Evolutionary conservation across 1,140 invertebrate species (phyloP).

Genomic region (Hypsibius dujardini): DNA sequence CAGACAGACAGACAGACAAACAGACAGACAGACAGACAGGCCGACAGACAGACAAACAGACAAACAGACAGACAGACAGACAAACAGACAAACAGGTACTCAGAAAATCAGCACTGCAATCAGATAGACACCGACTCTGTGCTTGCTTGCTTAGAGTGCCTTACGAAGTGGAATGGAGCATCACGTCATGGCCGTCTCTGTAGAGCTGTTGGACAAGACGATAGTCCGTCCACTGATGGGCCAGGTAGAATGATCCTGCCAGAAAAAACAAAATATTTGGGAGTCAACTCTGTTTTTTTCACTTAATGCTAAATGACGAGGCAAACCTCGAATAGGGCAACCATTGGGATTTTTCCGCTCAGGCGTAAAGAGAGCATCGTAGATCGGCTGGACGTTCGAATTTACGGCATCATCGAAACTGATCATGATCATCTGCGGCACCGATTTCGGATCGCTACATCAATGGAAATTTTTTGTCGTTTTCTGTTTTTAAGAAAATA

Average conservation of each 20-base stretch:
- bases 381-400: constrained; percentile 23
- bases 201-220: constrained; percentile 37
- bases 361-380: constrained; percentile 26
- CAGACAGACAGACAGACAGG: too few relatives aligned
- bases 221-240: constrained; percentile 40
- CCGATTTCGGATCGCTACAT: constrained; percentile 30
- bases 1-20: too few relatives aligned
- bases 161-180: constrained; percentile 38
- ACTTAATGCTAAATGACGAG: too few relatives aligned
- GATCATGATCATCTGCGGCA: constrained; percentile 29
- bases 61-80: too few relatives aligned
- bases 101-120: too few relatives aligned
- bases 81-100: too few relatives aligned
- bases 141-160: too few relatives aligned
- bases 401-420: constrained; percentile 31
- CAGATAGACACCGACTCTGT: constrained; percentile 23
- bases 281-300: not conserved
- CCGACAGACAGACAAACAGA: too few relatives aligned
- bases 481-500: too few relatives aligned
- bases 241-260: constrained; percentile 39
- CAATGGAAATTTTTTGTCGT: too few relatives aligned
- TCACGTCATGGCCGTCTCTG: constrained; percentile 38
- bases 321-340: constrained; percentile 36
- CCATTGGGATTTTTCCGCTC: constrained; percentile 35
- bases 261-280: not conserved